Conservation (phyloP, 2,113 vertebrate species). For the Jacana jacana region DNA sequence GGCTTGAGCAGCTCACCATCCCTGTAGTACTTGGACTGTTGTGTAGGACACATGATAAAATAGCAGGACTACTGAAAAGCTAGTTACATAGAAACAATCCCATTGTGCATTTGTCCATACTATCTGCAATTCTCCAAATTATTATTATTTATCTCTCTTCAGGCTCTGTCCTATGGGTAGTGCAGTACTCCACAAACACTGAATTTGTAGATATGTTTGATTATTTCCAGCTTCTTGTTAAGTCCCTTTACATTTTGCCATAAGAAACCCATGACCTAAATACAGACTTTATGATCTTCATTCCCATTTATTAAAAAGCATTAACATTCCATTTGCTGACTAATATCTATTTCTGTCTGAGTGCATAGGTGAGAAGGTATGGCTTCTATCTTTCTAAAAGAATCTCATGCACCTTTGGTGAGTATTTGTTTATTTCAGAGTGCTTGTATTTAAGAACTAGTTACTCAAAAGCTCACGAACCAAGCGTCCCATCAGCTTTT, state of each 20-base stretch:
- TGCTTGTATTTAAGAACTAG: neutral
- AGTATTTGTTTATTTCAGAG: neutral
- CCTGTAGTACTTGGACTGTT: neutral
- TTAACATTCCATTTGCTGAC: neutral
- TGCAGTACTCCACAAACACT: neutral
- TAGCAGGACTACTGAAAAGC: neutral
- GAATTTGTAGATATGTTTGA: neutral
- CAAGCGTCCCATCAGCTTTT: neutral
- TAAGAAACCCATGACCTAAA: neutral
- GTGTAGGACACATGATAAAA: accelerated
- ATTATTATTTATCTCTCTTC: neutral
- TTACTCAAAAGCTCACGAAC: neutral
- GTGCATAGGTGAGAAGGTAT: neutral
- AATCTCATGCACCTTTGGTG: neutral
- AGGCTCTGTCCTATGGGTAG: neutral
- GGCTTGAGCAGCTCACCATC: neutral
- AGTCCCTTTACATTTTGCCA: neutral
- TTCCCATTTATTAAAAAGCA: neutral
- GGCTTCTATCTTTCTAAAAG: neutral
- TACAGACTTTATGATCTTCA: neutral
- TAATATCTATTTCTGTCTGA: neutral
- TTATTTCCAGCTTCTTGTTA: neutral
- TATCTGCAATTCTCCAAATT: neutral
- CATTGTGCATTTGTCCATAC: neutral
- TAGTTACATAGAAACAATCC: neutral